Percentiles rank a stretch among this genome's conserved stretches.
Conservation (phyloP, 1,140 invertebrate species). For the Nasonia giraulti region DNA sequence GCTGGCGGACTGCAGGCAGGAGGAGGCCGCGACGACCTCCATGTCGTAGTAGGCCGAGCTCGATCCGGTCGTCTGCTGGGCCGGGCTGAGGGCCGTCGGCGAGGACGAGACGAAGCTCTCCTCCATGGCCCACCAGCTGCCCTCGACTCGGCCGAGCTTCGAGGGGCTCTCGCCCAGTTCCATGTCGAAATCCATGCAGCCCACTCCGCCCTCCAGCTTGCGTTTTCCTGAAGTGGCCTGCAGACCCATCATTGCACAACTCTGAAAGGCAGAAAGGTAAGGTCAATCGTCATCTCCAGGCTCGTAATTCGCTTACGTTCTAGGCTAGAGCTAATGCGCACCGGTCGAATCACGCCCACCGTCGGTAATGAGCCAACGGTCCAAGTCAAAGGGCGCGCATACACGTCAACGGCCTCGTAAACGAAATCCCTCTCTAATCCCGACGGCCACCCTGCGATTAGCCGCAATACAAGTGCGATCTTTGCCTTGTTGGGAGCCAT, state of each 20-base stretch:
- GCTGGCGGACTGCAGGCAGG: conserved; percentile 59
- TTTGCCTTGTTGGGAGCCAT: no score
- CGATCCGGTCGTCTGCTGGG: conserved; percentile 52
- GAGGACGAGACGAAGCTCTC: conserved; percentile 62
- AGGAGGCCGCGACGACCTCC: conserved; percentile 61
- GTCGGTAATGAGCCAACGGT: neutral
- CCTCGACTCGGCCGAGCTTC: conserved; percentile 71
- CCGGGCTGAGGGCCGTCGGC: conserved; percentile 55
- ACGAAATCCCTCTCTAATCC: neutral
- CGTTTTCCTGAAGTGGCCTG: conserved; percentile 83
- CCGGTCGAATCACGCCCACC: neutral
- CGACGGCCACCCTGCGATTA: no score
- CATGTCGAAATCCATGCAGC: conserved; percentile 73
- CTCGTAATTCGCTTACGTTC: neutral
- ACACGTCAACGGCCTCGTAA: neutral
- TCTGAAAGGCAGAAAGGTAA: conserved; percentile 71
- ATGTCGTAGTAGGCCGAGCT: conserved; percentile 63
- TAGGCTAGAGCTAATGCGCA: neutral
- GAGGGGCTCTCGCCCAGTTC: conserved; percentile 72
- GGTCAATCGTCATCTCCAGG: neutral
- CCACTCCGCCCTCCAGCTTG: conserved; percentile 77
- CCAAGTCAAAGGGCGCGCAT: neutral
- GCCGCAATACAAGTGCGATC: neutral
- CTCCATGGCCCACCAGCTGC: conserved; percentile 73
- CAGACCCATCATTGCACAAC: conserved; percentile 86